Conservation (phyloP, 2,113 vertebrate genomes). For the Lethenteron reissneri region DNA sequence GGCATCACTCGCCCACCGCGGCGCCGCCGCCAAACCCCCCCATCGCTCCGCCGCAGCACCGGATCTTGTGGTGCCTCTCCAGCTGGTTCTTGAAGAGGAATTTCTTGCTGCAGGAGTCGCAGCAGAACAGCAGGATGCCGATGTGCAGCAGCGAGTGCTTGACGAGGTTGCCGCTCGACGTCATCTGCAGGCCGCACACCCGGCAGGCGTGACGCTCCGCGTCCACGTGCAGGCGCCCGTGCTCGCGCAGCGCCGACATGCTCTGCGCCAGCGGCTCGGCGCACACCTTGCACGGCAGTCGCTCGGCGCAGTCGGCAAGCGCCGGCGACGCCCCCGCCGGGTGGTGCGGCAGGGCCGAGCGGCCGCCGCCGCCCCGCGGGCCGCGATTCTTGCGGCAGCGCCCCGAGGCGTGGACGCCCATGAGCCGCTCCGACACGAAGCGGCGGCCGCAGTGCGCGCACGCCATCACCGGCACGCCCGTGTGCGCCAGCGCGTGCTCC, state of each 20-base stretch:
- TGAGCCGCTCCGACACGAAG: not conserved
- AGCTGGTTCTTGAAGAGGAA: constrained; percentile 3
- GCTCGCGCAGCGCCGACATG: constrained; percentile 1
- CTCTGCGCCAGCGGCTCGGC: not conserved
- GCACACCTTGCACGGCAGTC: not conserved
- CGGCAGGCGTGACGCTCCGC: not conserved
- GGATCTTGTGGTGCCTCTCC: too few species aligned
- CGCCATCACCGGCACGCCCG: not conserved
- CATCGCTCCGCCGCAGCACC: too few species aligned
- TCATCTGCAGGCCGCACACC: constrained; percentile 4
- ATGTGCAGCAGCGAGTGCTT: constrained; percentile 3
- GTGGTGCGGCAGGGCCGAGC: not conserved
- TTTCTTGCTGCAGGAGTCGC: not conserved
- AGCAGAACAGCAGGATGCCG: constrained; percentile 2
- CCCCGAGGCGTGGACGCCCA: not conserved
- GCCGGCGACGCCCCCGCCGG: not conserved
- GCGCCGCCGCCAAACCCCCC: too few species aligned
- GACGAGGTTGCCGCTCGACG: constrained; percentile 3
- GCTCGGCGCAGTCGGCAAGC: not conserved
- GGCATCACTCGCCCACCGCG: too few species aligned
- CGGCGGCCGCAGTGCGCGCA: not conserved
- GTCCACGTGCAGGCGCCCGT: not conserved
- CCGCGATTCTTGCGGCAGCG: not conserved
- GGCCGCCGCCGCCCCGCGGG: not conserved
- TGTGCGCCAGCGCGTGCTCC: not conserved